Evolutionary conservation across 2,888 invertebrate genomes (phyloP).

Genomic region (Entomobrya multifasciata): DNA sequence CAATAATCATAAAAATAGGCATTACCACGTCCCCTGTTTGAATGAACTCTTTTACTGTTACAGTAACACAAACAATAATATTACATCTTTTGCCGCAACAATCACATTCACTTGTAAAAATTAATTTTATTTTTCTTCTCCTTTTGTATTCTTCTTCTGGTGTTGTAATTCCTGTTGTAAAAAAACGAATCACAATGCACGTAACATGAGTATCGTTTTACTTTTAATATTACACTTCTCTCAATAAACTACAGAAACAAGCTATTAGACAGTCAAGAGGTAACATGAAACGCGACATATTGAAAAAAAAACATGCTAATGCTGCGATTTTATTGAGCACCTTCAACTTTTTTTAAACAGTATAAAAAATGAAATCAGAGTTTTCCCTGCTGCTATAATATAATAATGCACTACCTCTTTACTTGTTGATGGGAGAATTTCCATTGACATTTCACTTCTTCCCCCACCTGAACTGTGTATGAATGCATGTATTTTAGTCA

Average conservation of each 20-base stretch:
- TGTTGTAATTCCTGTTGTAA: conserved; percentile 44
- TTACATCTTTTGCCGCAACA: conserved; percentile 48
- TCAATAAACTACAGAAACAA: conserved; percentile 33
- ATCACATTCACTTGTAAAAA: conserved; percentile 35
- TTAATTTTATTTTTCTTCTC: not conserved
- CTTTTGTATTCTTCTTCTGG: conserved; percentile 5
- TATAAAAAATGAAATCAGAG: conserved; percentile 58
- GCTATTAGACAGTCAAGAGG: conserved; percentile 24
- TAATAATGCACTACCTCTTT: too few species aligned
- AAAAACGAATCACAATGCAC: conserved; percentile 25
- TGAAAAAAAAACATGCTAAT: conserved; percentile 61
- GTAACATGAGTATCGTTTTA: conserved; percentile 48
- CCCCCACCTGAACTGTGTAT: conserved; percentile 9
- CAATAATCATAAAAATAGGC: conserved; percentile 44
- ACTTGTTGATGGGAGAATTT: conserved; percentile 64
- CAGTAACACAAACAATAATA: conserved; percentile 17
- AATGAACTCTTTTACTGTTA: conserved; percentile 44
- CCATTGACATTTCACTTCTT: conserved; percentile 71
- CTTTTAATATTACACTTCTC: conserved; percentile 23
- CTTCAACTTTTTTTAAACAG: conserved; percentile 11
- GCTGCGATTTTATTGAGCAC: conserved; percentile 68
- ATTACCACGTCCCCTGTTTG: conserved; percentile 11
- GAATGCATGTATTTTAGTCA: not conserved
- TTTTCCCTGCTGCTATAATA: conserved; percentile 62
- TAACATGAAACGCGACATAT: conserved; percentile 33